Evolutionary conservation across 2,797 vertebrate genomes (phyloP).

Genomic region (Aplochiton taeniatus): DNA sequence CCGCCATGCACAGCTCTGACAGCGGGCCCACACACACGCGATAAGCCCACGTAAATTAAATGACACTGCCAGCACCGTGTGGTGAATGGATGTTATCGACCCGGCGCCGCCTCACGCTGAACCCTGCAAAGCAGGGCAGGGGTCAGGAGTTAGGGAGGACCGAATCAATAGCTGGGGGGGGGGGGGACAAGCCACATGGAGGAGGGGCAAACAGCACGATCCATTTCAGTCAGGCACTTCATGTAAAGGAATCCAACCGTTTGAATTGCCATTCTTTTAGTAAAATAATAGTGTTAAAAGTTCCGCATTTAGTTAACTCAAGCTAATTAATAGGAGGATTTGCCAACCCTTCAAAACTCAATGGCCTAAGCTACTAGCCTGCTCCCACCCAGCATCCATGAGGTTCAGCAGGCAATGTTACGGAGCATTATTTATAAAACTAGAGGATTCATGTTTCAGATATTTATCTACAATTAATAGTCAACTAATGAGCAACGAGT

Average conservation of each 20-base stretch:
- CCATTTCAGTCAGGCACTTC: slow-evolving; percentile 23
- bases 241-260: neutral
- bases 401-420: too few relatives aligned
- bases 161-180: slow-evolving; percentile 48
- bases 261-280: too few relatives aligned
- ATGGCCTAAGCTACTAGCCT: too few relatives aligned
- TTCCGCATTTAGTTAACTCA: too few relatives aligned
- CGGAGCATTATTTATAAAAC: too few relatives aligned
- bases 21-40: slow-evolving; percentile 18
- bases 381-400: too few relatives aligned
- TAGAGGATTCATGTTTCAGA: too few relatives aligned
- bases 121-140: slow-evolving; percentile 34
- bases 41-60: slow-evolving; percentile 41
- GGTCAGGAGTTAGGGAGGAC: slow-evolving; percentile 49
- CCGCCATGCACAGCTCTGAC: neutral
- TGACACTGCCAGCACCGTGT: slow-evolving; percentile 45
- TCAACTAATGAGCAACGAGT: too few relatives aligned
- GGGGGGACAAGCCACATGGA: neutral
- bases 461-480: too few relatives aligned
- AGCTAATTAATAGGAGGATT: too few relatives aligned
- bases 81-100: slow-evolving; percentile 58
- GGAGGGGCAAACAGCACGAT: slow-evolving; percentile 11
- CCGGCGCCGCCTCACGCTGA: slow-evolving; percentile 33
- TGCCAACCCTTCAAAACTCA: too few relatives aligned
- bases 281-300: too few relatives aligned